Evolutionary conservation across 2,113 vertebrate species (phyloP).

Genomic region (Catharus minimus): DNA sequence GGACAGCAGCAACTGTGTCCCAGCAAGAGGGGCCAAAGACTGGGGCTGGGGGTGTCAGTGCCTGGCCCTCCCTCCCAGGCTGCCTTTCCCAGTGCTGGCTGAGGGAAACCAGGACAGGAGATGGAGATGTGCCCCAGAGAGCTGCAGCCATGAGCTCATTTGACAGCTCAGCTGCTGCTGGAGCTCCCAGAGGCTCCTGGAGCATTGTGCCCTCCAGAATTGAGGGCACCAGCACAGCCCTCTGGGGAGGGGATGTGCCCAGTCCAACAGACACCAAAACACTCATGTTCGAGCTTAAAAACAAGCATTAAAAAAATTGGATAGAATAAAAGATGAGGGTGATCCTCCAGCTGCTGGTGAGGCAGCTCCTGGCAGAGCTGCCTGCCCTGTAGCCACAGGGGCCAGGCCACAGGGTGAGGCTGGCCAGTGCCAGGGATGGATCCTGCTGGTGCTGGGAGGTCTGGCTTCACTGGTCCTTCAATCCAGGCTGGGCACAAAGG

Average conservation of each 20-base stretch:
- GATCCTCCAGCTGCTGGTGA: neutral
- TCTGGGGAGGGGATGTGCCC: neutral
- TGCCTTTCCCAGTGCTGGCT: neutral
- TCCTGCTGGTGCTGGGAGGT: slow-evolving; percentile 3
- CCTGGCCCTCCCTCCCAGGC: rapidly evolving
- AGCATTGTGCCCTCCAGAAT: neutral
- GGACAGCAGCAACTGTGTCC: neutral
- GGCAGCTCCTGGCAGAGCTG: neutral
- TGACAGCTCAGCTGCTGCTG: neutral
- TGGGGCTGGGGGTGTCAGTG: neutral
- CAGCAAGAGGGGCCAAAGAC: neutral
- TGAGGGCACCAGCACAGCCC: neutral
- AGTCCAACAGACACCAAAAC: neutral
- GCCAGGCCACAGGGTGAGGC: neutral
- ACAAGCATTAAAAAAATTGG: neutral
- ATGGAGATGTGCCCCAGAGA: neutral
- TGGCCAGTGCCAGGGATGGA: neutral
- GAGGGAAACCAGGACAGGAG: neutral
- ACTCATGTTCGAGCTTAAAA: neutral
- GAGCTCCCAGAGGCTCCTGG: neutral
- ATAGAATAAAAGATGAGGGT: neutral
- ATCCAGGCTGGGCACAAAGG: neutral
- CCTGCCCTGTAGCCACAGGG: rapidly evolving
- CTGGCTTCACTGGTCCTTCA: neutral
- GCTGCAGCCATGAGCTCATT: neutral